These are phyloP conservation scores for Masnerella sp. DNA, from an alignment of 2,888 invertebrate genomes.

Conservation along the genomic window DNA sequence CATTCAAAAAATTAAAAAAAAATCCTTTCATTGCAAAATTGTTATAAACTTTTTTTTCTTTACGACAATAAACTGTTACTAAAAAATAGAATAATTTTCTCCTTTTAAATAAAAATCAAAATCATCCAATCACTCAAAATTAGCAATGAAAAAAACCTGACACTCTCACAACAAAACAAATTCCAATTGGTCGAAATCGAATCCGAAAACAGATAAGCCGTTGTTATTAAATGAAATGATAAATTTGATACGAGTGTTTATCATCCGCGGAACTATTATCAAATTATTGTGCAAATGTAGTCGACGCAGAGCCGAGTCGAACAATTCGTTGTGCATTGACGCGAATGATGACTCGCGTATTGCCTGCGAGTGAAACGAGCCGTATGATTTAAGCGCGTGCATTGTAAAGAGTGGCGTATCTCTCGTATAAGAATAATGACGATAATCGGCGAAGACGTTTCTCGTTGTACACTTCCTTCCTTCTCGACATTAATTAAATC, in stretches of 20 bases:
- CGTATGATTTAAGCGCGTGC: constrained; percentile 56
- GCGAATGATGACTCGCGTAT: constrained; percentile 54
- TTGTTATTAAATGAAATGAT: constrained; percentile 31
- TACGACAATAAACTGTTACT: no score
- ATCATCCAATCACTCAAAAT: no score
- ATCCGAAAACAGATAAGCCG: constrained; percentile 5
- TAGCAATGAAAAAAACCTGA: no score
- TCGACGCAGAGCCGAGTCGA: constrained; percentile 36
- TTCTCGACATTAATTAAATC: constrained; percentile 44
- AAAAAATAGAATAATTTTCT: no score
- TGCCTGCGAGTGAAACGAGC: constrained; percentile 55
- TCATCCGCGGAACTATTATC: constrained; percentile 39
- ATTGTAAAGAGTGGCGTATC: constrained; percentile 49
- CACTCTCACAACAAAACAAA: no score
- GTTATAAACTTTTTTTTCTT: no score
- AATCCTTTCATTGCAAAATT: no score
- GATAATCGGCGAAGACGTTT: constrained; percentile 47
- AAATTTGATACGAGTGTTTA: constrained; percentile 35
- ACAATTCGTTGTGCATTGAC: constrained; percentile 55
- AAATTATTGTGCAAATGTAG: constrained; percentile 42
- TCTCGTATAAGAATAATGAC: constrained; percentile 45
- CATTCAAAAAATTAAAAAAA: no score
- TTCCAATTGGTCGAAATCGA: no score
- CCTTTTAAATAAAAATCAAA: no score
- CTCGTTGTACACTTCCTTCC: constrained; percentile 39